phyloP scores from a whole-genome alignment of 2,797 vertebrate species.

The Zenarchopterus dispar region DNA sequence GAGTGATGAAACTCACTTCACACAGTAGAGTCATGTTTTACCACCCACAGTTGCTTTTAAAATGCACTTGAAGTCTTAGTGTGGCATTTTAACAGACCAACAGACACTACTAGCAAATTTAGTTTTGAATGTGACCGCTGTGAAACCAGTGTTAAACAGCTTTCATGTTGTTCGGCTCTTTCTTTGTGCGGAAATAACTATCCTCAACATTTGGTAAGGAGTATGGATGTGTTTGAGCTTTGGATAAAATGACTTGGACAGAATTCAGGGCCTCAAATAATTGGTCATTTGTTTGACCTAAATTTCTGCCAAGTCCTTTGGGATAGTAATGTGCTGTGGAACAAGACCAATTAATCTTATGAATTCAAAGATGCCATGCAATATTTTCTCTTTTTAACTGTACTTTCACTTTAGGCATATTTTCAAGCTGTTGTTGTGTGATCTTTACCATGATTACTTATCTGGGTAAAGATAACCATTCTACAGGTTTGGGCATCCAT shows the following conservation, averaged over 20 bases:
- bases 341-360: neutral
- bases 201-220: neutral
- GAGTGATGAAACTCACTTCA: no score
- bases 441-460: neutral
- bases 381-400: neutral
- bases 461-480: neutral
- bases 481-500: neutral
- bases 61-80: slow-evolving; percentile 5
- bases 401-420: neutral
- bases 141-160: neutral
- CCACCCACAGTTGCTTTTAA: neutral
- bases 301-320: slow-evolving; percentile 13
- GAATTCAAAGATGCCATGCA: no score
- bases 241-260: neutral
- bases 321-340: neutral
- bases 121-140: neutral
- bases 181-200: neutral
- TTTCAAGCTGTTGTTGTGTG: no score
- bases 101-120: neutral
- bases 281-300: slow-evolving; percentile 10
- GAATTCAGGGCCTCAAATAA: neutral
- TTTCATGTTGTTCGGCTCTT: neutral
- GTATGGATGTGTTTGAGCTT: slow-evolving; percentile 8
- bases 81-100: slow-evolving; percentile 6
- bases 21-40: slow-evolving; percentile 11